A percentile compares a stretch with the other conserved stretches of the same genome.
These are phyloP conservation scores for Hyperoplus lanceolatus DNA, from an alignment of 2,797 vertebrate genomes.

Conservation along the genomic window DNA sequence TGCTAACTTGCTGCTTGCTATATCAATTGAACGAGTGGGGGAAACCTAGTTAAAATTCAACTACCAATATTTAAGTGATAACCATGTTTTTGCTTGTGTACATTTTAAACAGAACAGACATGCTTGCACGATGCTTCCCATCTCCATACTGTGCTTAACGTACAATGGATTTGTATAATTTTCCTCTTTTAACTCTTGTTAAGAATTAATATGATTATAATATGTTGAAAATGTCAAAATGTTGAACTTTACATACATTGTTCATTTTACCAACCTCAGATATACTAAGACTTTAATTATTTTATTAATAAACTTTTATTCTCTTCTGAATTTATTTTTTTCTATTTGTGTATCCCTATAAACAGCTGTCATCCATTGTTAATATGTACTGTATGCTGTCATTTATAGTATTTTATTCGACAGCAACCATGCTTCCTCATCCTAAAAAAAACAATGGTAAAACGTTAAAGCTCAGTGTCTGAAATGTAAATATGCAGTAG, in stretches of 20 bases:
- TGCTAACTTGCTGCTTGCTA: neutral
- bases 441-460: conserved; percentile 36
- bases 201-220: too few relatives aligned
- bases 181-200: too few relatives aligned
- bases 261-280: neutral
- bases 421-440: conserved; percentile 59
- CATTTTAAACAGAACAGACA: too few relatives aligned
- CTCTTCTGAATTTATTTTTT: too few relatives aligned
- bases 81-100: neutral
- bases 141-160: too few relatives aligned
- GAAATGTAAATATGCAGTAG: conserved; percentile 60
- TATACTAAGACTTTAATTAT: neutral
- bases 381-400: neutral
- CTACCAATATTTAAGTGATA: neutral
- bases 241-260: too few relatives aligned
- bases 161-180: too few relatives aligned
- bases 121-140: too few relatives aligned
- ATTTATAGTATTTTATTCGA: neutral
- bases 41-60: neutral
- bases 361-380: neutral
- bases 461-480: conserved; percentile 64
- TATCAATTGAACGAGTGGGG: neutral
- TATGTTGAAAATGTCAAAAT: too few relatives aligned
- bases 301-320: too few relatives aligned
- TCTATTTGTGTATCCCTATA: neutral